phyloP scores from a whole-genome alignment of 2,113 vertebrate genomes.

The Haliaeetus leucogaster region DNA sequence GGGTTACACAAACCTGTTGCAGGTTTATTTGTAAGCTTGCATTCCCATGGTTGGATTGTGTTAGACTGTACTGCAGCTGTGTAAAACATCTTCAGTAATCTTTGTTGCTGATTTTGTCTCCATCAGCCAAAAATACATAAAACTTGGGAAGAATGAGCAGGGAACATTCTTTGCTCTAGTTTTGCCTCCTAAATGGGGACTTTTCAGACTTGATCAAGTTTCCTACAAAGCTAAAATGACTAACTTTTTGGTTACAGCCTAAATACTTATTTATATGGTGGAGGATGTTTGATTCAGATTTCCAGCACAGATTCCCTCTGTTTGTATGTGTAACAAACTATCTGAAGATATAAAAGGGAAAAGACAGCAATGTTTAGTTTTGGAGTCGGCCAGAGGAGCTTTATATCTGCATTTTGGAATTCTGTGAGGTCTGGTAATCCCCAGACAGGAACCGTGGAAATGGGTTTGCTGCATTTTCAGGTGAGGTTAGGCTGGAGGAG shows the following conservation, averaged over 20 bases:
- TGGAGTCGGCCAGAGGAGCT: not conserved
- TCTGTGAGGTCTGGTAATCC: not conserved
- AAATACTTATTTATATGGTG: not conserved
- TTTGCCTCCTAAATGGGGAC: not conserved
- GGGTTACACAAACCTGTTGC: not conserved
- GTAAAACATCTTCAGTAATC: not conserved
- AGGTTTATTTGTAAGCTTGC: not conserved
- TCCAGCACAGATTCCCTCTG: not conserved
- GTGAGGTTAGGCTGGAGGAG: not conserved
- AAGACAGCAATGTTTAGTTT: not conserved
- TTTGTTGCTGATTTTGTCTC: not conserved
- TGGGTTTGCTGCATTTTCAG: not conserved
- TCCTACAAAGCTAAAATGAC: not conserved
- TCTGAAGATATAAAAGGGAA: not conserved
- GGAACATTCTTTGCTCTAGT: not conserved
- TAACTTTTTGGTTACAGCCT: not conserved
- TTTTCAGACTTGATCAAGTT: not conserved
- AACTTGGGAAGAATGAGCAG: not conserved
- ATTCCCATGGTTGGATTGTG: accelerated
- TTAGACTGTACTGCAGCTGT: not conserved
- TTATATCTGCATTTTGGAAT: not conserved
- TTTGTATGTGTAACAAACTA: not conserved
- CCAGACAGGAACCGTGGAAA: not conserved
- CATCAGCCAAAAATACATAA: not conserved
- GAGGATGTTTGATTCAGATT: not conserved